These are phyloP conservation scores for Microchrysa polita DNA, from an alignment of 2,888 invertebrate species.

Conservation along the genomic window DNA sequence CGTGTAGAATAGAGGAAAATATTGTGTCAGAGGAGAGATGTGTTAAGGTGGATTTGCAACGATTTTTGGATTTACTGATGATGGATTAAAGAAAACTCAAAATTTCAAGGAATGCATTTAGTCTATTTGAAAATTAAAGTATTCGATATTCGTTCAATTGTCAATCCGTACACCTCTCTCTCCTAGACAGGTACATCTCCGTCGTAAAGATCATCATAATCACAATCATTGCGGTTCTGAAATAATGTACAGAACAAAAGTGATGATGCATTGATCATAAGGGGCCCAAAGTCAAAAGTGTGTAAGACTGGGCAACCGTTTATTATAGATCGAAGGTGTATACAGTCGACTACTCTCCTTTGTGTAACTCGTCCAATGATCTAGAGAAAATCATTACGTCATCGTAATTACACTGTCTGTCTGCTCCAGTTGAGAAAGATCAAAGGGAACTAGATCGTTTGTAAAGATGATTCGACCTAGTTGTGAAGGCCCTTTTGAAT, in stretches of 20 bases:
- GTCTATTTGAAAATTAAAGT: too few species aligned
- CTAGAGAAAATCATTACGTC: slow-evolving; percentile 52
- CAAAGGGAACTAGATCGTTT: slow-evolving; percentile 24
- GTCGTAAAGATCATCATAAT: slow-evolving; percentile 13
- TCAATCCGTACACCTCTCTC: background rate
- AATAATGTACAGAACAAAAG: slow-evolving; percentile 40
- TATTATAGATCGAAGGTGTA: slow-evolving; percentile 15
- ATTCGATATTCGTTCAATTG: too few species aligned
- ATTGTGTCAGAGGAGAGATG: background rate
- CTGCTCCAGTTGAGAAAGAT: slow-evolving; percentile 48
- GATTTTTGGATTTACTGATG: too few species aligned
- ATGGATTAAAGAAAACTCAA: too few species aligned
- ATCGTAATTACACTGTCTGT: slow-evolving; percentile 55
- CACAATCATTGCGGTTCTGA: slow-evolving; percentile 11
- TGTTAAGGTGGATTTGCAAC: too few species aligned
- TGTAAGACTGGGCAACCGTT: slow-evolving; percentile 24
- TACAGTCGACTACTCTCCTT: slow-evolving; percentile 7
- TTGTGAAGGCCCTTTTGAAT: slow-evolving; percentile 40
- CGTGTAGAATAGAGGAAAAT: background rate
- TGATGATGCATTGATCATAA: slow-evolving; percentile 35
- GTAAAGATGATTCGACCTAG: slow-evolving; percentile 28
- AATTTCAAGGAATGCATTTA: too few species aligned
- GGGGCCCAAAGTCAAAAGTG: background rate
- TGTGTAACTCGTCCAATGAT: slow-evolving; percentile 43
- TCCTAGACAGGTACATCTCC: background rate